Conservation (phyloP, 1,140 invertebrate genomes). For the Diprion similis region DNA sequence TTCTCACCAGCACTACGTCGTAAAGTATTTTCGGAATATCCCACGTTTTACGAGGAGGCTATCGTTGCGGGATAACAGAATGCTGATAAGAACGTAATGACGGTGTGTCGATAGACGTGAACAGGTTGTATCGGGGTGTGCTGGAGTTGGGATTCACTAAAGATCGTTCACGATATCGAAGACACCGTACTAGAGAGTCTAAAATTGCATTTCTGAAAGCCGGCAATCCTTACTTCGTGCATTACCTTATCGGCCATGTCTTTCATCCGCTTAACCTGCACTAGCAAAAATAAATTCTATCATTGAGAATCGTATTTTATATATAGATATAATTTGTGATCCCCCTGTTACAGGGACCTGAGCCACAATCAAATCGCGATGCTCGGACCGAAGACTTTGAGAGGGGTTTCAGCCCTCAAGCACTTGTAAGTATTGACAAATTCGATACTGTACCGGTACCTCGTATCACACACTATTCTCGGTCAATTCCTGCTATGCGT, state of each 20-base stretch:
- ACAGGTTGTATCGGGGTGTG: not conserved
- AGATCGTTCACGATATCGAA: not conserved
- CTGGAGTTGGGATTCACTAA: not conserved
- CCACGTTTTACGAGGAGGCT: not conserved
- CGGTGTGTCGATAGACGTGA: not conserved
- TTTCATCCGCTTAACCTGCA: too few relatives aligned
- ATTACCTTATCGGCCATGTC: not conserved
- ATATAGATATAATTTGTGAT: constrained; percentile 9
- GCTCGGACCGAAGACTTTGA: constrained; percentile 85
- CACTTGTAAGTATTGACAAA: constrained; percentile 72
- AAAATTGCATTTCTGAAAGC: not conserved
- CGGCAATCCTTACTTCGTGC: not conserved
- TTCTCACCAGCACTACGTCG: not conserved
- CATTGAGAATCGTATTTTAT: not conserved
- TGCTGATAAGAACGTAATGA: not conserved
- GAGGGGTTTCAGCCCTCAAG: constrained; percentile 81
- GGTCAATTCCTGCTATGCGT: not conserved
- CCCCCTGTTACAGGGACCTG: constrained; percentile 80
- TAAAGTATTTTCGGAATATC: not conserved
- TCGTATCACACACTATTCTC: constrained; percentile 15
- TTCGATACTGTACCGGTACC: not conserved
- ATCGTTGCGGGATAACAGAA: not conserved
- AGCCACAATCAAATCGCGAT: constrained; percentile 91
- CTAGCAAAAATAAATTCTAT: not conserved
- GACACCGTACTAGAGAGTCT: not conserved